A percentile compares a stretch with the other conserved stretches of the same genome.
These are phyloP conservation scores for Catharus ustulatus DNA, from an alignment of 2,797 vertebrate species.

Conservation along the genomic window DNA sequence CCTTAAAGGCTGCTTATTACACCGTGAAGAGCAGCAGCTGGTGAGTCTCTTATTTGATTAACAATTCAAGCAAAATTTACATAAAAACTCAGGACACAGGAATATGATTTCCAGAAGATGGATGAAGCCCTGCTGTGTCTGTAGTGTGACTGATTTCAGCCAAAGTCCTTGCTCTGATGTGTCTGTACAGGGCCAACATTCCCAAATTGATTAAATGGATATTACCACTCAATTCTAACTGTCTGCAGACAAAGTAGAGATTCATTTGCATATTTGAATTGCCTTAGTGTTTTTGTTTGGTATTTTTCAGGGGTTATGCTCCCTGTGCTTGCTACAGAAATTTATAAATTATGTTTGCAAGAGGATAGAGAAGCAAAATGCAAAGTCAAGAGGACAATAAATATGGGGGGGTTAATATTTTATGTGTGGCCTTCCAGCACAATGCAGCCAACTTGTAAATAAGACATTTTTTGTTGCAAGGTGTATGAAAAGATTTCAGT, in stretches of 20 bases:
- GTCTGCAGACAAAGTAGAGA: background rate
- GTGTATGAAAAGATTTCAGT: background rate
- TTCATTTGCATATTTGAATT: background rate
- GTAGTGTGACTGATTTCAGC: background rate
- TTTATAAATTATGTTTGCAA: background rate
- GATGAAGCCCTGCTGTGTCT: background rate
- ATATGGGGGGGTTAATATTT: background rate
- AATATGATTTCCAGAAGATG: background rate
- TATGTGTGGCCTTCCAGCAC: background rate
- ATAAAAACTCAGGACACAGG: background rate
- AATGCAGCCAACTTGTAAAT: background rate
- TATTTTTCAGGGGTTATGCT: background rate
- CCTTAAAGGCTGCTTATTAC: conserved; percentile 41
- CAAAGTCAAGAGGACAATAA: background rate
- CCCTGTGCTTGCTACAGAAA: background rate
- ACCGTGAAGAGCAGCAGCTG: conserved; percentile 44
- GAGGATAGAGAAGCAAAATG: background rate
- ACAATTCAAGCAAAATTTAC: conserved; percentile 22
- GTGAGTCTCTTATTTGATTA: conserved; percentile 8
- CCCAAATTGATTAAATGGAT: background rate
- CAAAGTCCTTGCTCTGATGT: background rate
- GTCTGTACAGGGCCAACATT: background rate
- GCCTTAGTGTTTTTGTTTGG: background rate
- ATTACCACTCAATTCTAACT: background rate
- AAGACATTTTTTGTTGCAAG: background rate